Evolutionary conservation across 2,797 vertebrate genomes (phyloP).

Genomic region (Sebastes iracundus): DNA sequence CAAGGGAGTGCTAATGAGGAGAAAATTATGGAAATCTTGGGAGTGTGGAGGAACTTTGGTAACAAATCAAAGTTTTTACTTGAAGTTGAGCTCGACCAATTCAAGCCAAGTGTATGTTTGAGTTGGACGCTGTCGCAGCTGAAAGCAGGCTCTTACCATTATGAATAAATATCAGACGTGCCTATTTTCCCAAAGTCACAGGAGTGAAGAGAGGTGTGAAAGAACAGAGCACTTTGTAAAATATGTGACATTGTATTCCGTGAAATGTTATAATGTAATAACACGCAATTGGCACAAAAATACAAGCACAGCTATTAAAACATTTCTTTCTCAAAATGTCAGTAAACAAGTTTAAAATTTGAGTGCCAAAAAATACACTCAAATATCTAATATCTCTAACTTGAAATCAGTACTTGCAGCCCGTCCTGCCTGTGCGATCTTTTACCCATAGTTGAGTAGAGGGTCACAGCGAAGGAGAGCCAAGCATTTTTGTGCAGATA

Average conservation of each 20-base stretch:
- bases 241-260: conserved; percentile 1
- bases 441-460: background rate
- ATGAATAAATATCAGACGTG: conserved; percentile 53
- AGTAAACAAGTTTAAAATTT: background rate
- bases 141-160: conserved; percentile 34
- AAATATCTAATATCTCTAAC: background rate
- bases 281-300: conserved; percentile 16
- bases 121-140: conserved; percentile 46
- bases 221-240: conserved; percentile 35
- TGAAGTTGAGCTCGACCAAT: conserved; percentile 32
- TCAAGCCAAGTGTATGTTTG: conserved; percentile 57
- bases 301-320: background rate
- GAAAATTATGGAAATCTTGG: conserved; percentile 51
- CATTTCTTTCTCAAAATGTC: background rate
- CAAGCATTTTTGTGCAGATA: conserved; percentile 37
- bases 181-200: conserved; percentile 41
- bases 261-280: conserved; percentile 6
- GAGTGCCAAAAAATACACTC: background rate
- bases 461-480: conserved; percentile 17
- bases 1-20: conserved; percentile 53
- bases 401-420: background rate
- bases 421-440: background rate
- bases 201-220: conserved; percentile 37
- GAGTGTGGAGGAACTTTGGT: conserved; percentile 31
- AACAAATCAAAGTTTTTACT: conserved; percentile 56